These are phyloP conservation scores for Heterochromis multidens DNA, from an alignment of 2,113 vertebrate genomes.

Conservation along the genomic window DNA sequence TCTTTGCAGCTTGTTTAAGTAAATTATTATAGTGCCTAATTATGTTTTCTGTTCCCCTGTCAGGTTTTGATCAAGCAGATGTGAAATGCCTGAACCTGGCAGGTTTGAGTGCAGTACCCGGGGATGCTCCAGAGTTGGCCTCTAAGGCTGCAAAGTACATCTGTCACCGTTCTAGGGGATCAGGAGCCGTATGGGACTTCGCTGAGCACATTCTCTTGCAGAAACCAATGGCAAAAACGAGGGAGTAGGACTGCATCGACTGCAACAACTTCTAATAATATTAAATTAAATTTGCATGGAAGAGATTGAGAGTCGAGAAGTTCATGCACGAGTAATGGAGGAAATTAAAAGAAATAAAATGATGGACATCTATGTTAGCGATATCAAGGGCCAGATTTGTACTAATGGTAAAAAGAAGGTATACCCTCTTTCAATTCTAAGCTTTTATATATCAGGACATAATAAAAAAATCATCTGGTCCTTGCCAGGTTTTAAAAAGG, in stretches of 20 bases:
- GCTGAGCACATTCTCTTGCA: slow-evolving; percentile 84
- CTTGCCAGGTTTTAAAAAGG: background rate
- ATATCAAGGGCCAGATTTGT: background rate
- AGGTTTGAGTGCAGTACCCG: slow-evolving; percentile 82
- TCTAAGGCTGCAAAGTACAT: slow-evolving; percentile 81
- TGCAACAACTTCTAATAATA: background rate
- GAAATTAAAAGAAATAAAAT: background rate
- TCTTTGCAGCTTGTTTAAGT: background rate
- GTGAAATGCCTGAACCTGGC: slow-evolving; percentile 82
- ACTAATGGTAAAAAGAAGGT: background rate
- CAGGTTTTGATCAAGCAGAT: slow-evolving; percentile 84
- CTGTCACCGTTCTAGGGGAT: slow-evolving; percentile 77
- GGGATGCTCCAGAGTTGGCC: slow-evolving; percentile 72
- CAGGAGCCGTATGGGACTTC: slow-evolving; percentile 85
- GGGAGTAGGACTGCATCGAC: slow-evolving; percentile 32
- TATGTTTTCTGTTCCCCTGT: background rate
- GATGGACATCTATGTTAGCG: fast-evolving
- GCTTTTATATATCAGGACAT: background rate
- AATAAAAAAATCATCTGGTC: background rate
- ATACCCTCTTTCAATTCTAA: background rate
- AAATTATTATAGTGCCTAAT: background rate
- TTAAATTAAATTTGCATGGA: background rate
- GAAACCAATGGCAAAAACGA: slow-evolving; percentile 72
- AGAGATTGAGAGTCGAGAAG: background rate
- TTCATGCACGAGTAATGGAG: background rate